Evolutionary conservation across 2,888 invertebrate species (phyloP), one percentile per base, ranked within the genome.

Genomic region (Nephrotoma flavescens): DNA sequence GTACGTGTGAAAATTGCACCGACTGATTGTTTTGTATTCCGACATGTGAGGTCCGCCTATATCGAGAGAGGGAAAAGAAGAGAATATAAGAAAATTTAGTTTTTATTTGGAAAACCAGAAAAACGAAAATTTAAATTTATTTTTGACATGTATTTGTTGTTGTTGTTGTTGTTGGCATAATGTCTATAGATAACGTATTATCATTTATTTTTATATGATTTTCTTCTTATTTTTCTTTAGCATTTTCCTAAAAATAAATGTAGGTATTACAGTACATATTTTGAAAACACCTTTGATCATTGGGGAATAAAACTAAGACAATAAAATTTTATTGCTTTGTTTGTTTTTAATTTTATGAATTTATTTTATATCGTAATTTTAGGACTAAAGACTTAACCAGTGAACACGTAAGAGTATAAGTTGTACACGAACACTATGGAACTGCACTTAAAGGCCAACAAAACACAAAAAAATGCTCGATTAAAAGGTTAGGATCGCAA

Each of bases 11-110:
- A 96, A 92, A 97, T 95, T 89, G 96, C 95, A 88, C 97, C 97
- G 88, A 97, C 95, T 89, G 95, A 95, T 92, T 96, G 95, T 92
- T 96, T 96, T 89, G 97, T 97, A 93, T 97, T 97, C 89, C 96
- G 95, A 92, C 98, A 98, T 88, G 97, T 96, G 89, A 98, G 93
- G 92, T 97, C 97, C 90, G 95, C 96, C 97, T 98, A 94, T 42
- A 90, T 87, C 89, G 89, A 31, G 31, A 31, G 31, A 31, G 31
- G 2, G 89, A 86, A 52, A 41, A 31, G 42, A 47, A 83, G 5
- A 41, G 41, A 86, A 87, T 42, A 71, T 86, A 86, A 41, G 12
- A 9, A 85, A 86, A 71, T n/a, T 71, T 71, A 71, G 11, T 31
- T 71, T 71, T 71, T 71, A 57, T 57, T 52, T 31, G 19, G 57